Conservation (phyloP, 2,797 vertebrate species). For the Nothura maculosa region DNA sequence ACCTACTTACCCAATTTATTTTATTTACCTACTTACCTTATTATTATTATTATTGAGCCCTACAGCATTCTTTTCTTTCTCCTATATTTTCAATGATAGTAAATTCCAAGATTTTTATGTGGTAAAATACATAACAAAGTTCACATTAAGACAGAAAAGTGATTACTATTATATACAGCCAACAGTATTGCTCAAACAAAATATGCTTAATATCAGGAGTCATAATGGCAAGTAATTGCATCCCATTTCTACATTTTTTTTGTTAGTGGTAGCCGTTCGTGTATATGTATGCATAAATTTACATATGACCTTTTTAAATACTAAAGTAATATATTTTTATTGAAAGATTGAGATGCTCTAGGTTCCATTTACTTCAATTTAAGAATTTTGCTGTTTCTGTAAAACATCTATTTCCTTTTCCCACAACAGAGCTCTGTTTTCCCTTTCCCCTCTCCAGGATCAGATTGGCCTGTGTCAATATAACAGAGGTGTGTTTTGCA, state of each 20-base stretch:
- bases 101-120: background rate
- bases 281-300: background rate
- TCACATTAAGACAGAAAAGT: background rate
- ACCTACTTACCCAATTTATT: background rate
- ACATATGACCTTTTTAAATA: background rate
- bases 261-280: background rate
- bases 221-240: background rate
- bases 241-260: background rate
- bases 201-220: background rate
- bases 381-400: background rate
- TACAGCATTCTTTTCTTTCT: background rate
- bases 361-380: background rate
- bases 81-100: background rate
- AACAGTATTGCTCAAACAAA: background rate
- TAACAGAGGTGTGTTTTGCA: conserved; percentile 24
- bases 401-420: rapidly evolving
- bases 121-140: background rate
- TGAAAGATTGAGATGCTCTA: background rate
- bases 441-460: background rate
- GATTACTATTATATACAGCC: background rate
- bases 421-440: background rate
- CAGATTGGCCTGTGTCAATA: background rate
- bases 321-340: background rate
- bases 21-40: too few species aligned
- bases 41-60: background rate